Base-by-base conservation (phyloP, 2,797 vertebrate species). In the Loriculus beryllinus region DNA sequence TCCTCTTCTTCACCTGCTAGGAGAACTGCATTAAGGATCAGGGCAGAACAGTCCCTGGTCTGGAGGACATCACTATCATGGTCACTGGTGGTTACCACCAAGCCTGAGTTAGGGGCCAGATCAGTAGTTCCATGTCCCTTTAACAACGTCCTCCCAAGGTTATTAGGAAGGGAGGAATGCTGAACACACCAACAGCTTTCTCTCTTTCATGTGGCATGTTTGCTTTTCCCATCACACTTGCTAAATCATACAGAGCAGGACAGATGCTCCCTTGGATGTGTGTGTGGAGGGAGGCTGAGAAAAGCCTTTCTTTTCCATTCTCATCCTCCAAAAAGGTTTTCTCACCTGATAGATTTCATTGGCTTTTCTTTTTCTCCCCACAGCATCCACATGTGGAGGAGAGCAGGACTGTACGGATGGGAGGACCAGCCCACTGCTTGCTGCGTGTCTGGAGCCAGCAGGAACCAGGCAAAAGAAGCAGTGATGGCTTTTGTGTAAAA, bases 291-390 rank as follows among this genome's bases (percentile, higher is more conserved):
- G 63, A 87, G 90, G 92, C 86, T 83, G 47, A 59, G 71, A 70
- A 81, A 59, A 54, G 20, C 31, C 63, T 76, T 64, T 75, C 59
- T 60, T 63, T 95, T 48, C 87, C 56, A 62, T 56, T 59, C 82
- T 57, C 79, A 62, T 45, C 82, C 81, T 91, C 83, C 71, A 67
- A 9, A 82, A 87, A 84, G 87, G 77, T 86, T 90, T 95, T 91
- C 81, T 77, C 78, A 93, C 75, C 93, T 71, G 91, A 80, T 65
- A 70, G 78, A 85, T 95, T 95, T 95, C 94, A 65, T 2, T 22
- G 71, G 29, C 26, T 23, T 56, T 94, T 79, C 17, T 84, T 93
- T 79, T 52, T 8, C 57, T 62, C 47, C 23, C 42, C 60, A 1
- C 51, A 49, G 81, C 82, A 48, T 29, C 79, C 14, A 31, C 40